phyloP scores from a whole-genome alignment of 2,888 invertebrate species.

The Bellardia bayeri region DNA sequence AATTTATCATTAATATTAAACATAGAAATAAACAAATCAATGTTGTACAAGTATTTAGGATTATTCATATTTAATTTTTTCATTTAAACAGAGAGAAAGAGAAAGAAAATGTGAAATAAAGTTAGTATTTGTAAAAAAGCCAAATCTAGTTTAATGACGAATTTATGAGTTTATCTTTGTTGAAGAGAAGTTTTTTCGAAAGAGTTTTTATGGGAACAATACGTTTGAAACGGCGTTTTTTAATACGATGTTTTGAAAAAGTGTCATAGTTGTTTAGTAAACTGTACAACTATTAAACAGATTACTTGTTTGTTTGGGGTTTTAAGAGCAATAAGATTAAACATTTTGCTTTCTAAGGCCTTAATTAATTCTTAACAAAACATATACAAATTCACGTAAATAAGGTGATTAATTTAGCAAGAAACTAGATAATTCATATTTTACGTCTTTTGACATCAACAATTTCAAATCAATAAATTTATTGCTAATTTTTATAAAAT shows the following conservation, averaged over 20 bases:
- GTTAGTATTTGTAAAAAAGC: neutral
- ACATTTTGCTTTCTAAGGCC: conserved; percentile 35
- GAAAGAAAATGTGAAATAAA: neutral
- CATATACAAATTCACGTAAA: no score
- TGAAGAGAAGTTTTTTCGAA: conserved; percentile 36
- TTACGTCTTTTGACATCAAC: no score
- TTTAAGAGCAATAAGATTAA: conserved; percentile 24
- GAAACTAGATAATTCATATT: no score
- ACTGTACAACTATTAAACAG: neutral
- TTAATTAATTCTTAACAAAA: no score
- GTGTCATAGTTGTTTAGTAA: neutral
- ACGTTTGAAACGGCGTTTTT: no score
- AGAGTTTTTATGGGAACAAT: conserved; percentile 3
- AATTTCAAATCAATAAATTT: no score
- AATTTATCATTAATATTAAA: conserved; percentile 48
- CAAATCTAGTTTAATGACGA: conserved; percentile 60
- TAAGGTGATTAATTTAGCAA: no score
- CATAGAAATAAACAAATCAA: conserved; percentile 32
- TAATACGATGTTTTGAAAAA: no score
- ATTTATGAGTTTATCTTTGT: conserved; percentile 67
- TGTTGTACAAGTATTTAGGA: conserved; percentile 29
- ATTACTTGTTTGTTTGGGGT: neutral
- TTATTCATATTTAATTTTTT: conserved; percentile 58
- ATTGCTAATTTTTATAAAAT: no score
- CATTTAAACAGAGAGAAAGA: neutral